phyloP scores from a whole-genome alignment of 2,797 vertebrate genomes.

The Coreius guichenoti region DNA sequence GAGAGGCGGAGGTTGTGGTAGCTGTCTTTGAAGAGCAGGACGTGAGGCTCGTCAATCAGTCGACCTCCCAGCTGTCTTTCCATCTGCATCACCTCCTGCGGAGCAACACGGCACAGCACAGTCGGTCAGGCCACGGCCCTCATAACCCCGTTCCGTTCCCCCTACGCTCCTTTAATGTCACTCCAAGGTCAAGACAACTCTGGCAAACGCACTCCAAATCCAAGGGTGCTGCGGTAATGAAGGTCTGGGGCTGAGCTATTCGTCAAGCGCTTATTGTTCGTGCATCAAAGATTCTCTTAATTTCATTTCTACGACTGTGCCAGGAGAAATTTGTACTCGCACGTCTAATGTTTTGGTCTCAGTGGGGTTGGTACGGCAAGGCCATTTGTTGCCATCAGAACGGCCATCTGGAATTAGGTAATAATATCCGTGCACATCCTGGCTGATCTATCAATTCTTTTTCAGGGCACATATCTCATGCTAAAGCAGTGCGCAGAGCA shows the following conservation, averaged over 20 bases:
- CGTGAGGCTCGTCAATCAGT: constrained; percentile 93
- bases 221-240: constrained; percentile 61
- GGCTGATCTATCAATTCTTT: constrained; percentile 75
- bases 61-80: constrained; percentile 98
- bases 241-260: constrained; percentile 73
- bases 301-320: constrained; percentile 79
- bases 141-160: constrained; percentile 42
- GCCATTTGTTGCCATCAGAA: constrained; percentile 79
- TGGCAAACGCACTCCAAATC: constrained; percentile 2
- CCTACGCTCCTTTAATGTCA: constrained; percentile 70
- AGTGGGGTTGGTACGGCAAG: constrained; percentile 64
- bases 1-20: constrained; percentile 99
- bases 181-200: constrained; percentile 71
- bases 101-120: constrained; percentile 33
- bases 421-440: constrained; percentile 70
- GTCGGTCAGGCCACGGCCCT: constrained; percentile 27
- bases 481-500: constrained; percentile 49
- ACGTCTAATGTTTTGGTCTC: constrained; percentile 80
- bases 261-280: constrained; percentile 77
- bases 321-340: constrained; percentile 80
- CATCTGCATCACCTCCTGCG: constrained; percentile 96
- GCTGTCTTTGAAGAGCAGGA: constrained; percentile 98
- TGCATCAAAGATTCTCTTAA: constrained; percentile 76
- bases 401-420: constrained; percentile 80
- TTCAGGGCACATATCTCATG: constrained; percentile 60